Evolutionary conservation across 2,797 vertebrate species (phyloP), one percentile per base, ranked within the genome.

Genomic region (Phataginus tricuspis): DNA sequence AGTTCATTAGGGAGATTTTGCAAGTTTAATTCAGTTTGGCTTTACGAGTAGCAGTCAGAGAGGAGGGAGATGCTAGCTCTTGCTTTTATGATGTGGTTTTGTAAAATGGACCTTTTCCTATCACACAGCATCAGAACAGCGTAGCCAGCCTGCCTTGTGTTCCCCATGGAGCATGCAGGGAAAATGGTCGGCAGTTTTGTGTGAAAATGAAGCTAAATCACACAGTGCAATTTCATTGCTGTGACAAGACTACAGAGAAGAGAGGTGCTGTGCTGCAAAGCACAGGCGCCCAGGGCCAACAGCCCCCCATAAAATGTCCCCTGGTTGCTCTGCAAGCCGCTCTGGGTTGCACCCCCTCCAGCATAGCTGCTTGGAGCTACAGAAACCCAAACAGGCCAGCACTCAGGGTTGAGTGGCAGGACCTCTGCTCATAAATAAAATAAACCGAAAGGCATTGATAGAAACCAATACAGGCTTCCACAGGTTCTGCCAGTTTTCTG

Each of bases 241-340:
- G 18, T 72, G 21, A 94, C 2, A 13, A 88, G 42, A 6, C 4
- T 5, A 39, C 37, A 39, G 29, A 57, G 6, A 34, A 69, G 31
- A 29, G 11, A 21, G 19, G 37, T 27, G 34, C 53, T 61, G 18
- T 49, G 49, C 25, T 21, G 61, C 53, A 1, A 37, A 25, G 49
- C 2, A 21, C 16, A 12, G 49, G 53, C 61, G 27, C 19, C 11
- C 4, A 21, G 19, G 45, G 31, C 42, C 49, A 23, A 29, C 25
- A 7, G 4, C 11, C n/a, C n/a, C 69, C 31, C 1, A 1, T 16
- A 3, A 0, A 2, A 8, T 4, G 29, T 9, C 10, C 37, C 39
- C 39, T 37, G 7, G 29, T 14, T 51, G 49, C 13, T 72, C 37
- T n/a, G 27, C 2, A 29, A 31, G 31, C 15, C 29, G 11, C 16